These are phyloP conservation scores for Apantesis nais DNA, from an alignment of 2,888 invertebrate species.

Conservation along the genomic window DNA sequence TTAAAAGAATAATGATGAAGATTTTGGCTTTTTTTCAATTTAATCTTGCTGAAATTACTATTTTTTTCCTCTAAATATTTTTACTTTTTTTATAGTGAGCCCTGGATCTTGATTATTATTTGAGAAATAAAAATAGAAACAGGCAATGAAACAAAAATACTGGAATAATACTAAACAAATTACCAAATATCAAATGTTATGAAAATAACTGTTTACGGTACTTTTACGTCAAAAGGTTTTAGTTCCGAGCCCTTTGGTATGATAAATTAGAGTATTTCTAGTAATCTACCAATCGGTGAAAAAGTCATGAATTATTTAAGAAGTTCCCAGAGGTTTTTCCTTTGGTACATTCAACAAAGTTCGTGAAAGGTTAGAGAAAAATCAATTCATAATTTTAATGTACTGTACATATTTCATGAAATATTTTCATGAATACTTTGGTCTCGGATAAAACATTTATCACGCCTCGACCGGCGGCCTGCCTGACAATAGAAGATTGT, in stretches of 20 bases:
- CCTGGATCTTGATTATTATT: neutral
- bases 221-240: neutral
- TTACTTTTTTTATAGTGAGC: neutral
- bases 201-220: neutral
- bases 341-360: slow-evolving; percentile 14
- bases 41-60: too few relatives aligned
- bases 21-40: too few relatives aligned
- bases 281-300: neutral
- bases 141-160: neutral
- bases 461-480: neutral
- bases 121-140: neutral
- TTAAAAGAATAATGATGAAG: too few relatives aligned
- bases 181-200: neutral
- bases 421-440: slow-evolving; percentile 1
- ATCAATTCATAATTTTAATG: slow-evolving; percentile 12
- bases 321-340: slow-evolving; percentile 14
- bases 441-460: slow-evolving; percentile 13
- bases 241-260: neutral
- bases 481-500: slow-evolving; percentile 1
- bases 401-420: slow-evolving; percentile 1
- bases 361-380: slow-evolving; percentile 15
- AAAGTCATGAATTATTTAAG: slow-evolving; percentile 13
- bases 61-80: neutral
- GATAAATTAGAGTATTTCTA: neutral
- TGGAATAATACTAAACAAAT: neutral